phyloP scores from a whole-genome alignment of 1,140 invertebrate genomes.

The Mizuhopecten yessoensis region DNA sequence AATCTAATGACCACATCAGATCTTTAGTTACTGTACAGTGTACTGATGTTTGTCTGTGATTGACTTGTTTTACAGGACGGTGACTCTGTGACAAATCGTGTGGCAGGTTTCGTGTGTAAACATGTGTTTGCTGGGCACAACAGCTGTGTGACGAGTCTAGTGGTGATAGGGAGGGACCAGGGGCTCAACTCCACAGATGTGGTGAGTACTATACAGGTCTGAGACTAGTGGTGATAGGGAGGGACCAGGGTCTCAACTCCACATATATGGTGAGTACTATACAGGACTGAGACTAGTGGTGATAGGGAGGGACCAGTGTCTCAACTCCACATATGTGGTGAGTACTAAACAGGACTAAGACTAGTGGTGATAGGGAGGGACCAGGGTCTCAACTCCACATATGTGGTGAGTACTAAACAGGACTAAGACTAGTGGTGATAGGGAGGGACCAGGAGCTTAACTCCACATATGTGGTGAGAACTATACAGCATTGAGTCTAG shows the following conservation, averaged over 20 bases:
- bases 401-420: conserved; percentile 65
- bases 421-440: too few relatives aligned
- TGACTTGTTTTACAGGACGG: conserved; percentile 71
- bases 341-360: too few relatives aligned
- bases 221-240: conserved; percentile 67
- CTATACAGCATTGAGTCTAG: too few relatives aligned
- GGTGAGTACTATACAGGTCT: conserved; percentile 66
- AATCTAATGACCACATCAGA: too few relatives aligned
- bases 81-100: conserved; percentile 83
- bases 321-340: too few relatives aligned
- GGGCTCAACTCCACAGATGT: conserved; percentile 76
- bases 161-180: conserved; percentile 76
- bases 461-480: too few relatives aligned
- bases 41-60: background rate
- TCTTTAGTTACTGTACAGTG: too few relatives aligned
- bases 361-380: conserved; percentile 71
- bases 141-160: conserved; percentile 82
- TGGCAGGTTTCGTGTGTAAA: conserved; percentile 82
- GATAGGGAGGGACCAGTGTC: too few relatives aligned
- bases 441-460: too few relatives aligned
- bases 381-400: conserved; percentile 76
- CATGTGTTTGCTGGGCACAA: conserved; percentile 81
- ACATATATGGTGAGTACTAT: conserved; percentile 74
- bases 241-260: conserved; percentile 72
- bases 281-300: too few relatives aligned